Percentiles rank a stretch among this genome's conserved stretches.
These are phyloP conservation scores for Elysia crispata DNA, from an alignment of 2,888 invertebrate species.

Conservation along the genomic window DNA sequence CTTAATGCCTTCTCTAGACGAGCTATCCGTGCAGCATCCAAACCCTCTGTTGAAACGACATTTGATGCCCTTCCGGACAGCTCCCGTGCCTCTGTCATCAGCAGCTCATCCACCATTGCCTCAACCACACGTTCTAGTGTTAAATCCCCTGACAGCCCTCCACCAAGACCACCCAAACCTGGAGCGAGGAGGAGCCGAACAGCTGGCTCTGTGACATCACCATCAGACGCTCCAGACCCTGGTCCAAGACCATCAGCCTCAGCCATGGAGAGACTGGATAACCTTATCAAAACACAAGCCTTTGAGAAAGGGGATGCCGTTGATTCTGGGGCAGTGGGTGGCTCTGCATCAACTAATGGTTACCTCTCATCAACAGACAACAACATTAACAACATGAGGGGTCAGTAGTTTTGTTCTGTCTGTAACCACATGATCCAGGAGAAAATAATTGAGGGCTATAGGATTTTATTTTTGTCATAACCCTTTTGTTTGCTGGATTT, in stretches of 20 bases:
- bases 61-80: constrained; percentile 49
- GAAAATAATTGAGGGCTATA: too few species aligned
- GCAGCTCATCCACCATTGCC: constrained; percentile 39
- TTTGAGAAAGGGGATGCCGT: constrained; percentile 38
- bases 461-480: too few species aligned
- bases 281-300: constrained; percentile 82
- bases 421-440: too few species aligned
- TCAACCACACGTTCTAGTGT: constrained; percentile 46
- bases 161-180: constrained; percentile 47
- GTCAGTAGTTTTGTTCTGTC: neutral
- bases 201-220: constrained; percentile 24
- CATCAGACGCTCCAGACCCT: neutral
- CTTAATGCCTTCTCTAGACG: constrained; percentile 27
- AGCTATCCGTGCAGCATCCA: constrained; percentile 39
- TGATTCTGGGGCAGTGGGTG: neutral
- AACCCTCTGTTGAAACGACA: constrained; percentile 52
- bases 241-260: constrained; percentile 67
- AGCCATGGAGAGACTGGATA: constrained; percentile 84
- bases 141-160: constrained; percentile 47
- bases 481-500: too few species aligned
- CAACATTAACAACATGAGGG: constrained; percentile 13
- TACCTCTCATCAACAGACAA: neutral
- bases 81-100: constrained; percentile 49
- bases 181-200: constrained; percentile 33
- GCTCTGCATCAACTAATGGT: neutral